Evolutionary conservation across 2,888 invertebrate species (phyloP), one percentile per base, ranked within the genome.

Genomic region (Meloe dianella): DNA sequence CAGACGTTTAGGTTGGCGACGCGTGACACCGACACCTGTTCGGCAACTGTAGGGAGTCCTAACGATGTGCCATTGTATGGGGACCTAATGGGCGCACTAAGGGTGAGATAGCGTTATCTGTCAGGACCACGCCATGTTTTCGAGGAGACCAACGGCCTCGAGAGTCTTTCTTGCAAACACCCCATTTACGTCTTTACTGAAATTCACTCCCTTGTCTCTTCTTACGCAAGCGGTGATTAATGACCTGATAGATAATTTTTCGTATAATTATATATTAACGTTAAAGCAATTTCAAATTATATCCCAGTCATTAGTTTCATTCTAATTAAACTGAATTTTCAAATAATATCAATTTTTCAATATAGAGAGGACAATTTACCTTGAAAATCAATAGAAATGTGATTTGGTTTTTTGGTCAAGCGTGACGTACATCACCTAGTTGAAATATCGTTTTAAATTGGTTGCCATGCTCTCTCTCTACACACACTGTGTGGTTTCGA

Each of bases 71-170:
- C 75, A 80, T 81, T 79, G 79, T 77, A 71, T 75, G 78, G 76
- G 75, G 74, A 75, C 75, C 79, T 82, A 81, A 82, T 81, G 80
- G 82, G 77, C 77, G 77, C 77, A 71, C 74, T 76, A 73, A 76
- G 78, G 80, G 77, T 76, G 73, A 78, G 80, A 81, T 81, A 80
- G 80, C 80, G 80, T 81, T 81, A 81, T 82, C 82, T 82, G 82
- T 82, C 82, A 82, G 73, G 74, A 73, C 73, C 82, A 82, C 79
- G 75, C 80, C 41, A 41, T n/a, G 75, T 77, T 75, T 78, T 77
- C 75, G 69, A 76, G 71, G 75, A 32, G 32, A 74, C 75, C 75
- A 73, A 74, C 67, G 69, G 62, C 61, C 70, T 70, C 65, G 61
- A 64, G 65, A 68, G 65, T 51, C 64, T 69, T 69, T 69, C 67